phyloP scores from a whole-genome alignment of 2,888 invertebrate genomes.

The Agonopterix alstromeriana region DNA sequence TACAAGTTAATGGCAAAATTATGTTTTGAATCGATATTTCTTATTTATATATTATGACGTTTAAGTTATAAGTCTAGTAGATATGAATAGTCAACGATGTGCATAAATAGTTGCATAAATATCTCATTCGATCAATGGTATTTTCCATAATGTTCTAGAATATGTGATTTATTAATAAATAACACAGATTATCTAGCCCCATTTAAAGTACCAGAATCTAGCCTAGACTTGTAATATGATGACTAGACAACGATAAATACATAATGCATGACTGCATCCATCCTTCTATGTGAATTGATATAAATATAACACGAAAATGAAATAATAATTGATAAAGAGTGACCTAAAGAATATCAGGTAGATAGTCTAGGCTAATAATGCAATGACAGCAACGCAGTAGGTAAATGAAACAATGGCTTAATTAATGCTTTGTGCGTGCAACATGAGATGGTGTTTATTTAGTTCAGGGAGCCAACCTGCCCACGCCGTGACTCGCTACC shows the following conservation, averaged over 20 bases:
- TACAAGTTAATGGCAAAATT: no score
- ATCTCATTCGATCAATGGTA: background rate
- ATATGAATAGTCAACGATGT: background rate
- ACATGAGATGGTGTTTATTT: conserved; percentile 53
- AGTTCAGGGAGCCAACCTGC: conserved; percentile 33
- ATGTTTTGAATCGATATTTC: no score
- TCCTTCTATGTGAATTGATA: no score
- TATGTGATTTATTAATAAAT: background rate
- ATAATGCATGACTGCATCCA: no score
- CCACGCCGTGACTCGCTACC: background rate
- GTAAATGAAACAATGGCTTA: conserved; percentile 19
- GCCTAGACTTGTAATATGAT: no score
- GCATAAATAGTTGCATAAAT: background rate
- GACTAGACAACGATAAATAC: no score
- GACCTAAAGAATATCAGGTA: background rate
- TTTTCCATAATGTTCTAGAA: background rate
- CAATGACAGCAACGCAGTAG: background rate
- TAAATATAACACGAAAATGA: no score
- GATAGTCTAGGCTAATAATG: conserved; percentile 5
- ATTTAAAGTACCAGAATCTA: no score
- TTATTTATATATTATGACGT: no score
- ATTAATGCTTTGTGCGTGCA: conserved; percentile 36
- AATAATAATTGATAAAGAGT: no score
- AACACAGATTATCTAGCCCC: no score
- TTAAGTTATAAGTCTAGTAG: background rate